Base-by-base conservation (phyloP, 2,888 invertebrate species). In the Diarsia dahlii region DNA sequence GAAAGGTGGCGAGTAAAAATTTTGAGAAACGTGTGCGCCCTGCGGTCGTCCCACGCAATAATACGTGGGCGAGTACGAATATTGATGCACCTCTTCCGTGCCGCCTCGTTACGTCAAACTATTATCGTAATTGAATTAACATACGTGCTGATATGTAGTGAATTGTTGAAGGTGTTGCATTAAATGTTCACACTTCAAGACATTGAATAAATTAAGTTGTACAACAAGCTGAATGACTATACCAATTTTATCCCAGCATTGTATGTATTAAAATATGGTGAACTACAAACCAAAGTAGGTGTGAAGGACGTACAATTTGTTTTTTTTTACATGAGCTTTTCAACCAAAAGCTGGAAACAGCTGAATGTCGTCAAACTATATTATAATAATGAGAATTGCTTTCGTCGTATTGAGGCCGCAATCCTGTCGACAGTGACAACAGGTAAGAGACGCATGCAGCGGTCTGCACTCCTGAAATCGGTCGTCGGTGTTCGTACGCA, bases 21-120 rank as follows among this genome's bases (percentile, higher is more conserved):
- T 93, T 93, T 90, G 91, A 92, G 91, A 91, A 91, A 89, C 88
- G 84, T 88, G 88, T 89, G 85, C 87, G 80, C 82, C 74, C 71
- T 69, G 83, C 84, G 71, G 74, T 87, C 90, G 82, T 86, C 93
- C 94, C 89, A 93, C 91, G 91, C 92, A 82, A 65, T 70, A 58
- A 72, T 63, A 80, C 88, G 94, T 95, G 93, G 94, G 95, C 91
- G 94, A 91, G 87, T 90, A 92, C 92, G 91, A 92, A 93, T 92
- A 93, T 91, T 91, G 92, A 93, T 93, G 94, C 90, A 88, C 87
- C 91, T 90, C 84, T 84, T 79, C 87, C 74, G 86, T 89, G 81
- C 82, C 85, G 90, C 86, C 89, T 92, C 89, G 89, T 90, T 91
- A 91, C 88, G 91, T 89, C 91, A 90, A 93, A 92, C 90, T 87